These are phyloP conservation scores for Tympanuchus pallidicinctus DNA, from an alignment of 2,113 vertebrate genomes.

Conservation along the genomic window DNA sequence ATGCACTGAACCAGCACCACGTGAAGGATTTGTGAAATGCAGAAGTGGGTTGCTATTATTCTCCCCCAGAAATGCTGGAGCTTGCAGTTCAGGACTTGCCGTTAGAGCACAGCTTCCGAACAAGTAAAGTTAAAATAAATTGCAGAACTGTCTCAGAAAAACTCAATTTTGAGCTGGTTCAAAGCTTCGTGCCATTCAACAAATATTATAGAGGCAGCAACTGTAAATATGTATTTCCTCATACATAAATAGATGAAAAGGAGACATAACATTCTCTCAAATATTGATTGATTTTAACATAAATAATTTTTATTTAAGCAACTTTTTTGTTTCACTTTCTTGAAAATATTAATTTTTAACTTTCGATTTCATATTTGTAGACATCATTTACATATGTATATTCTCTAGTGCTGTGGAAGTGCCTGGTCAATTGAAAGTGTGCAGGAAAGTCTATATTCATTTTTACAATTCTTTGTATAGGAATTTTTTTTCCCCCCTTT, in stretches of 20 bases:
- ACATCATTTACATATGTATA: not conserved
- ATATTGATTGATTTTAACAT: conserved; percentile 61
- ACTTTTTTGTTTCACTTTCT: conserved; percentile 29
- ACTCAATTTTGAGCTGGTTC: conserved; percentile 46
- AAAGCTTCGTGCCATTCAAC: conserved; percentile 59
- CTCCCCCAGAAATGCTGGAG: not conserved
- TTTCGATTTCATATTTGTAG: conserved; percentile 9
- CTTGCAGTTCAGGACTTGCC: not conserved
- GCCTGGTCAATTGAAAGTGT: not conserved
- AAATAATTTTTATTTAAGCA: conserved; percentile 62
- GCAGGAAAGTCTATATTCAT: not conserved
- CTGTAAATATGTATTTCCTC: conserved; percentile 65
- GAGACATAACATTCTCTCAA: conserved; percentile 23
- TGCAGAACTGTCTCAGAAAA: conserved; percentile 13
- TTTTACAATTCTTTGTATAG: not conserved
- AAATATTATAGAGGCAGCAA: conserved; percentile 42
- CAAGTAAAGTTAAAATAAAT: conserved; percentile 7
- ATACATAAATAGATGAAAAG: conserved; percentile 75
- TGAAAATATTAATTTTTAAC: conserved; percentile 58
- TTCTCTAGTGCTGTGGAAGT: not conserved
- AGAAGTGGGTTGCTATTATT: not conserved
- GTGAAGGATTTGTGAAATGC: not conserved
- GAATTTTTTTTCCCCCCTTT: not conserved
- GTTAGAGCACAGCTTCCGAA: conserved; percentile 2
- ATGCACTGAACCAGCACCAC: not conserved